These are phyloP conservation scores for Pipistrellus nathusii DNA, from an alignment of 2,797 vertebrate species.

Conservation along the genomic window DNA sequence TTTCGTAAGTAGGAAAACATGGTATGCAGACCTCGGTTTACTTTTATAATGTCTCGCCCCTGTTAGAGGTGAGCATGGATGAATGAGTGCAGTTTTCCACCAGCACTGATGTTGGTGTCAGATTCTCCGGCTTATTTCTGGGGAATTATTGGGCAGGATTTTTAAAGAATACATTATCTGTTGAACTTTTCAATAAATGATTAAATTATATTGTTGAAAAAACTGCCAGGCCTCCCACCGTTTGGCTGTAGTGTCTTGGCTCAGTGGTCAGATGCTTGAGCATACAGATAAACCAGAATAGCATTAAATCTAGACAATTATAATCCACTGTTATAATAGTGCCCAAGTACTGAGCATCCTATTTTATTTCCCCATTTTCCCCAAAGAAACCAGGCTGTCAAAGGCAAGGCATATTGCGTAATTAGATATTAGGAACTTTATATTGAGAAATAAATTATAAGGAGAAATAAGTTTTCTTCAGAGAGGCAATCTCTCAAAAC, in stretches of 20 bases:
- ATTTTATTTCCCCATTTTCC: neutral
- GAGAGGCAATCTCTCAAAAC: neutral
- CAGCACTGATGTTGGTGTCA: neutral
- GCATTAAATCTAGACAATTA: neutral
- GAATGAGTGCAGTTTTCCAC: neutral
- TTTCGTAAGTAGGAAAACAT: neutral
- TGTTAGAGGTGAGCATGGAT: neutral
- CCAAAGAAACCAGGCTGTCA: neutral
- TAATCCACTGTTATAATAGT: fast-evolving
- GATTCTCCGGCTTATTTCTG: neutral
- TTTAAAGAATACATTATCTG: neutral
- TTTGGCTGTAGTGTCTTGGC: neutral
- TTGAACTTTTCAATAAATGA: neutral
- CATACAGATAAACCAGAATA: too few species aligned
- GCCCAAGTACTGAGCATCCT: neutral
- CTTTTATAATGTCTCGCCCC: fast-evolving
- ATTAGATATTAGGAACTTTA: neutral
- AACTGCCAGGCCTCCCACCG: fast-evolving
- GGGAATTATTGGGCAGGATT: neutral
- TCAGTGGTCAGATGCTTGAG: neutral
- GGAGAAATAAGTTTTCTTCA: neutral
- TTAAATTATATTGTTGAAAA: neutral
- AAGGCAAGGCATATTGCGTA: neutral
- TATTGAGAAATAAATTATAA: neutral
- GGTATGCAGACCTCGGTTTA: neutral